Evolutionary conservation across 2,888 invertebrate species (phyloP).

Genomic region (Trichogramma dendrolimi): DNA sequence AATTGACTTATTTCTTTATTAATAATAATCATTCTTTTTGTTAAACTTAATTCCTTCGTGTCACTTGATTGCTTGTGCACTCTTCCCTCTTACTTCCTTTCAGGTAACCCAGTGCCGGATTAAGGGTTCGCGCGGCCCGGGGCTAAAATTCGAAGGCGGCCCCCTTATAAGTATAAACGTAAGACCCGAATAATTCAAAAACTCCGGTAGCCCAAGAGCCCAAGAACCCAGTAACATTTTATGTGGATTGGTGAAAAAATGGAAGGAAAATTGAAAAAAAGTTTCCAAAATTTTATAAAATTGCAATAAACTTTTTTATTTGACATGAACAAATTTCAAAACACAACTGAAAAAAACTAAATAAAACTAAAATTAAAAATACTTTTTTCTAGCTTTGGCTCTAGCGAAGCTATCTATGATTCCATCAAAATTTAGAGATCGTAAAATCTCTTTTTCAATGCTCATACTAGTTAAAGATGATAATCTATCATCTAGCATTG

Average conservation of each 20-base stretch:
- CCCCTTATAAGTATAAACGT: background rate
- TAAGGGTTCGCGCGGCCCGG: conserved; percentile 2
- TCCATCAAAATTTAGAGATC: conserved; percentile 4
- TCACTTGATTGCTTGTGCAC: too few relatives aligned
- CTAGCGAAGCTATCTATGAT: background rate
- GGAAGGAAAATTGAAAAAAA: too few relatives aligned
- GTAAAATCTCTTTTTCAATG: conserved; percentile 5
- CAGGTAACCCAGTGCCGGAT: conserved; percentile 4
- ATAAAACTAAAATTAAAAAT: background rate
- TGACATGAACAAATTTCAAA: background rate
- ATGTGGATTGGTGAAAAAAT: too few relatives aligned
- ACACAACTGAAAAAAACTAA: background rate
- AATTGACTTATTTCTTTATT: too few relatives aligned
- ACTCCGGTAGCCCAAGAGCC: background rate
- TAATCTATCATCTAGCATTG: background rate
- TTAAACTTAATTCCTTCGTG: too few relatives aligned
- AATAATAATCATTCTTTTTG: too few relatives aligned
- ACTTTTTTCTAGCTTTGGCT: conserved; percentile 1
- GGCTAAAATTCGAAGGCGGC: background rate
- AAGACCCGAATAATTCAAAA: background rate
- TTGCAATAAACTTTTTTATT: background rate
- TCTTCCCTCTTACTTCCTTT: too few relatives aligned
- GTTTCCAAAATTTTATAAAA: background rate
- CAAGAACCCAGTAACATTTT: too few relatives aligned
- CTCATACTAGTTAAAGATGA: background rate